phyloP scores from a whole-genome alignment of 2,797 vertebrate species.

The Hydrolagus colliei region DNA sequence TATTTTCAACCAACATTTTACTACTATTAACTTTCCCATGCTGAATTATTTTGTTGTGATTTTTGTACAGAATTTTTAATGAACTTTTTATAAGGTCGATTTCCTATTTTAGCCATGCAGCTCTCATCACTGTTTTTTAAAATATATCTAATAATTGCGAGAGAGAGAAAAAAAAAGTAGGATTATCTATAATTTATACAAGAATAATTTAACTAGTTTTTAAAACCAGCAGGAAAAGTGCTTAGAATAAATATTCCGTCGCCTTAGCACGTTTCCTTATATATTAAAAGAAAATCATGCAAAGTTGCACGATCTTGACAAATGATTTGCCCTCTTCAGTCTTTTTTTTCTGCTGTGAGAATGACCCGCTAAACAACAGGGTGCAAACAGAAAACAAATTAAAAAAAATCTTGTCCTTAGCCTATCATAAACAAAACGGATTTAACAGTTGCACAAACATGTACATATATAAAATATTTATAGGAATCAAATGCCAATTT shows the following conservation, averaged over 20 bases:
- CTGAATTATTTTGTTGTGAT: conserved; percentile 84
- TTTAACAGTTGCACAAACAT: conserved; percentile 59
- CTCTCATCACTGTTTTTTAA: conserved; percentile 76
- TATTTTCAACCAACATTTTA: conserved; percentile 83
- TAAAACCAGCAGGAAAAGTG: conserved; percentile 74
- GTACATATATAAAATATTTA: conserved; percentile 40
- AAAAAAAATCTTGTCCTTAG: conserved; percentile 38
- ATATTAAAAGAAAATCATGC: conserved; percentile 49
- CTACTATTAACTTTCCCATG: conserved; percentile 79
- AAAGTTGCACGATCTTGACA: conserved; percentile 61
- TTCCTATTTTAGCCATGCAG: conserved; percentile 78
- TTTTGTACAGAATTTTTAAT: conserved; percentile 84
- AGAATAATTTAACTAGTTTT: conserved; percentile 67
- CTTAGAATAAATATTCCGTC: conserved; percentile 72
- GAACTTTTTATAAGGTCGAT: conserved; percentile 79
- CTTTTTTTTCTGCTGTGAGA: conserved; percentile 42
- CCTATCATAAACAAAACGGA: conserved; percentile 56
- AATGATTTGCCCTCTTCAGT: conserved; percentile 55
- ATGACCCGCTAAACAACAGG: conserved; percentile 47
- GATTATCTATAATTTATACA: conserved; percentile 78
- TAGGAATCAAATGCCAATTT: conserved; percentile 60
- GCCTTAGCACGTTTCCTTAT: conserved; percentile 76
- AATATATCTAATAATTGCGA: conserved; percentile 37
- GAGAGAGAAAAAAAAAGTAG: conserved; percentile 54
- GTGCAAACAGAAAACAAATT: conserved; percentile 49